Evolutionary conservation across 1,140 invertebrate genomes (phyloP), one percentile per base, ranked within the genome.

Genomic region (Thaumatotibia leucotreta): DNA sequence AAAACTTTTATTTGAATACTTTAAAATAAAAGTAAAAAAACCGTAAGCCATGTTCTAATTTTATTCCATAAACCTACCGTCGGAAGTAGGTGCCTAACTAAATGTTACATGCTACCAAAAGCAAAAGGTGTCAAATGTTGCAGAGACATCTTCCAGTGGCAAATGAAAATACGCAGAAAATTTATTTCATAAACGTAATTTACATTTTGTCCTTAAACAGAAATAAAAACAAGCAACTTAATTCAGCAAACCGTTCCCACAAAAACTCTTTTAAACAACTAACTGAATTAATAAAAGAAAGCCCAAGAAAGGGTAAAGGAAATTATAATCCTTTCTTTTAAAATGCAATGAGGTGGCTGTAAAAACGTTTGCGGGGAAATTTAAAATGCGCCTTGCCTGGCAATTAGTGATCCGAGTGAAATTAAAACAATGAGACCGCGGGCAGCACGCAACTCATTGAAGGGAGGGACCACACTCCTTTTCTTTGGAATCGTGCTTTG

Each of bases 281-380:
- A 66, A 76, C 80, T 73, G 83, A 89, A 88, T 89, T 88, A 88
- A 87, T 88, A 86, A 89, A 88, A 79, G 73, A 77, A 77, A 77
- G 72, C 75, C 76, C 64, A 75, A 74, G 64, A 69, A 73, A 76
- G 82, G 83, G 77, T 74, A 75, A 81, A 85, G 84, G 85, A 86
- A 90, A 86, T 88, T 86, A 87, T 88, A 89, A 89, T 86, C 86
- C 82, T 86, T 89, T 91, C 85, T 87, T 90, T 91, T 87, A 91
- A 91, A 91, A 91, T 89, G 88, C 88, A 89, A 87, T 91, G 86
- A 90, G 85, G 83, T 89, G 86, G 84, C 84, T 83, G 84, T 87
- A 85, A 87, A 86, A 87, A 83, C 80, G 81, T 84, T 87, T 86
- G 82, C 74, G 83, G 84, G 80, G 79, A 76, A 83, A 88, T 88